Base-by-base conservation (phyloP, 1,140 invertebrate genomes). In the Drosophila prosaltans region DNA sequence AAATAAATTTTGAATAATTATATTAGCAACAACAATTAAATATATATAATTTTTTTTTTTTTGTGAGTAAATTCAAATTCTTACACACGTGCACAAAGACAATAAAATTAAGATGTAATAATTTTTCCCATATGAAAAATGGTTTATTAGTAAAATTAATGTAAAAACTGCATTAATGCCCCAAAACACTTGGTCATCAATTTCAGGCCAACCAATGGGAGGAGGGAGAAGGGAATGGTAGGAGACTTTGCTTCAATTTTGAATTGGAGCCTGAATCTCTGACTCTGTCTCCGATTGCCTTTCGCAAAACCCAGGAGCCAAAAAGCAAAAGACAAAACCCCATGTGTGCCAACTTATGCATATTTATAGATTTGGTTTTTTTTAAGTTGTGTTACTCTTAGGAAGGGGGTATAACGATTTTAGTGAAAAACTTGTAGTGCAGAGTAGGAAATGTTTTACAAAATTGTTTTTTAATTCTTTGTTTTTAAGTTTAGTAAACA, bases 321-420 rank as follows among this genome's bases (percentile, higher is more conserved):
- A 45, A 36, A 39, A 36, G 41, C 36, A 40, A 62, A 8, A 51
- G 60, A 62, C 36, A 62, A 62, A 62, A 40, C 26, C 21, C 21
- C 36, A 62, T 43, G 41, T 62, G 36, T 62, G 41, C 60, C 60
- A 62, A 62, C 60, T 62, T 62, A 62, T 62, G 60, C 60, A 62
- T 62, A 62, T 62, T 62, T 62, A 62, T 62, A 62, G 60, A 45
- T 62, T 43, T 62, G 57, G 30, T 59, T 39, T 59, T 59, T 39
- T 59, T 32, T 8, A 59, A 39, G 8, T 16, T 16, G 36, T 54
- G 48, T 2, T 58, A 51, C 45, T 9, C 45, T 51, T 2, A 26
- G 1, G 2, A 26, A 24, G 8, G 3, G 24, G 21, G 45, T 51
- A 51, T 26, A 26, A 9, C 3, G 0, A 8, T 9, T 51, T 10